Conservation (phyloP, 2,113 vertebrate genomes). For the Corythaixoides concolor region DNA sequence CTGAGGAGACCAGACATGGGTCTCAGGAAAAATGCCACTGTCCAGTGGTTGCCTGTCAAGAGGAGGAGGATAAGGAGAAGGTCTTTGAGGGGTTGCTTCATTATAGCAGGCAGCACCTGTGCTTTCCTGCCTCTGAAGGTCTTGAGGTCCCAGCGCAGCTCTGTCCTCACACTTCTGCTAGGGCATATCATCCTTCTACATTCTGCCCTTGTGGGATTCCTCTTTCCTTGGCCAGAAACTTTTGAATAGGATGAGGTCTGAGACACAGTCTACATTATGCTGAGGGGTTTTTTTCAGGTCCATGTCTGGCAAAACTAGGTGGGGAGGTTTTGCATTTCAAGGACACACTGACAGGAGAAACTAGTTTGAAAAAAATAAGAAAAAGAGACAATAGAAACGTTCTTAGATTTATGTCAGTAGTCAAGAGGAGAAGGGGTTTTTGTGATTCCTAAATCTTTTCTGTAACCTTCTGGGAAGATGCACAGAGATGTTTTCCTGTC, state of each 20-base stretch:
- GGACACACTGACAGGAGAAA: neutral
- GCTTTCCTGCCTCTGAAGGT: neutral
- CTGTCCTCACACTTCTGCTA: neutral
- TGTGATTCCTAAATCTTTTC: neutral
- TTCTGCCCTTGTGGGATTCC: neutral
- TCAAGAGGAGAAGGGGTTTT: neutral
- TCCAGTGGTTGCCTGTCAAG: neutral
- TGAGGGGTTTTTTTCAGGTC: neutral
- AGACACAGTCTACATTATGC: accelerated
- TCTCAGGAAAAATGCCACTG: neutral
- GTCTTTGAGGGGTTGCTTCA: neutral
- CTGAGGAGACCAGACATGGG: neutral
- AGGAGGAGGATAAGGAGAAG: neutral
- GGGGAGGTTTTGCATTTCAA: neutral
- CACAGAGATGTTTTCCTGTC: neutral
- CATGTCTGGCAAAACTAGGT: neutral
- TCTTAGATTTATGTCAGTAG: neutral
- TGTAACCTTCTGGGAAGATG: neutral
- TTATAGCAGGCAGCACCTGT: neutral
- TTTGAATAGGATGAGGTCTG: neutral
- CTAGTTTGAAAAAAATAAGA: no score
- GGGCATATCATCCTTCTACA: neutral
- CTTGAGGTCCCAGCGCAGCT: neutral
- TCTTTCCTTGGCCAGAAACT: neutral
- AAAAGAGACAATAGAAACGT: neutral